Conservation (phyloP, 2,888 invertebrate species). For the Crocallis elinguaria region DNA sequence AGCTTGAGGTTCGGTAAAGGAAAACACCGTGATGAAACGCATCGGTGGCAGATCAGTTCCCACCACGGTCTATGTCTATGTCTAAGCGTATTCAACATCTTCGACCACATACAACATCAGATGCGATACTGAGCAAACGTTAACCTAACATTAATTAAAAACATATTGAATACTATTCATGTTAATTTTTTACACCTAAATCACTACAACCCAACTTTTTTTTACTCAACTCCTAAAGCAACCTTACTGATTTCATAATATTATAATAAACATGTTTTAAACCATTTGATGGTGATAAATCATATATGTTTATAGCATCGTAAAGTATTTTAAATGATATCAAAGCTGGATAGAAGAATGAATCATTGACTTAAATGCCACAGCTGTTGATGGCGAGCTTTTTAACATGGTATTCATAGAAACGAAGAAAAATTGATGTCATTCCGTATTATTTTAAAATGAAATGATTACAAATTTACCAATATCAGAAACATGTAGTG, state of each 20-base stretch:
- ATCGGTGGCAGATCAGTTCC: too few relatives aligned
- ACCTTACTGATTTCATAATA: not conserved
- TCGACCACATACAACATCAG: too few relatives aligned
- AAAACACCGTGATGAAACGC: too few relatives aligned
- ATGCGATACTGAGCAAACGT: too few relatives aligned
- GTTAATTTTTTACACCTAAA: too few relatives aligned
- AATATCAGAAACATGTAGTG: too few relatives aligned
- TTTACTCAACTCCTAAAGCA: constrained; percentile 1
- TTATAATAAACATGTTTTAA: constrained; percentile 7
- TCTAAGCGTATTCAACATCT: too few relatives aligned
- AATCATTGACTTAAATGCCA: constrained; percentile 24
- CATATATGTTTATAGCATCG: constrained; percentile 33
- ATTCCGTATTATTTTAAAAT: not conserved
- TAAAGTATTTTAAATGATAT: constrained; percentile 35
- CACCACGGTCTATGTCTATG: too few relatives aligned
- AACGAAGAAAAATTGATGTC: not conserved
- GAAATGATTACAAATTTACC: too few relatives aligned
- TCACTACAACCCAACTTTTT: not conserved
- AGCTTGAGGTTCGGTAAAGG: too few relatives aligned
- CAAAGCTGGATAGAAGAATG: constrained; percentile 28
- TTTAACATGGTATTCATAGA: constrained; percentile 20
- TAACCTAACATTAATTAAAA: too few relatives aligned
- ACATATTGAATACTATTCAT: too few relatives aligned
- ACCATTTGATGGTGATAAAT: constrained; percentile 32
- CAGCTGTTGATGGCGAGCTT: constrained; percentile 12